Evolutionary conservation across 23 tunicate species (phyloP).

Genomic region (Phallusia fumigata): DNA sequence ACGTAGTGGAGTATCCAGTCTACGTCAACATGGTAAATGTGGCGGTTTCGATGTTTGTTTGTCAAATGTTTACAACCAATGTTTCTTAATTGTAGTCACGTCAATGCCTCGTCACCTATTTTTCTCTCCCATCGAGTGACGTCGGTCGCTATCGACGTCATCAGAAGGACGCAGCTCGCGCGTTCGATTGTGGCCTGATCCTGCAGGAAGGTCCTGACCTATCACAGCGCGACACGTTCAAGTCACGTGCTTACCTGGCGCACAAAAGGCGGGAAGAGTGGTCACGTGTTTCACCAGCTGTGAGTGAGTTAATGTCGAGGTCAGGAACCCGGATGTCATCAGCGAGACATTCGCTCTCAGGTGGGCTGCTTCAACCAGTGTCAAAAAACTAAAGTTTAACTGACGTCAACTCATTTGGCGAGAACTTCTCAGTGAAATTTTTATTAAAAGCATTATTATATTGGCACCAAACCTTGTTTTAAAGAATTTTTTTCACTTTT

Average conservation of each 20-base stretch:
- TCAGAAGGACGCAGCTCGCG: slow-evolving; percentile 16
- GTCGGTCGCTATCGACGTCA: slow-evolving; percentile 25
- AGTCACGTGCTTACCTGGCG: slow-evolving; percentile 85
- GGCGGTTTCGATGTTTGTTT: not conserved
- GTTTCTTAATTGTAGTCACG: slow-evolving; percentile 47
- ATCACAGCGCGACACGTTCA: slow-evolving; percentile 59
- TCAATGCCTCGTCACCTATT: slow-evolving; percentile 45
- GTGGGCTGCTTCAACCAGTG: too few relatives aligned
- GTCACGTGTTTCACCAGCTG: slow-evolving; percentile 82
- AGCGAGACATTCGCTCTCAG: slow-evolving; percentile 49
- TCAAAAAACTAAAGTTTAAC: too few relatives aligned
- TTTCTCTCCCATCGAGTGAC: slow-evolving; percentile 56
- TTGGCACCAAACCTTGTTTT: too few relatives aligned
- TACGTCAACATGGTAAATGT: slow-evolving; percentile 69
- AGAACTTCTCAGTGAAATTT: too few relatives aligned
- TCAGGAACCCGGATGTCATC: slow-evolving; percentile 93
- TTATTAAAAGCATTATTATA: too few relatives aligned
- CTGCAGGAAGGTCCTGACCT: slow-evolving; percentile 73
- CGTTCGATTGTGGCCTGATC: slow-evolving; percentile 46
- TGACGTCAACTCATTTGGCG: too few relatives aligned
- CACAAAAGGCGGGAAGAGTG: slow-evolving; percentile 77
- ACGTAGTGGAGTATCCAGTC: slow-evolving; percentile 55
- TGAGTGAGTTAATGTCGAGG: slow-evolving; percentile 87
- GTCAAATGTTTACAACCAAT: too few relatives aligned
- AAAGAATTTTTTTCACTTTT: too few relatives aligned